Percentiles rank a stretch among this genome's conserved stretches.
These are phyloP conservation scores for Mesocentrotus franciscanus DNA, from an alignment of 53 echinoderm and acorn worm genomes.

Conservation along the genomic window DNA sequence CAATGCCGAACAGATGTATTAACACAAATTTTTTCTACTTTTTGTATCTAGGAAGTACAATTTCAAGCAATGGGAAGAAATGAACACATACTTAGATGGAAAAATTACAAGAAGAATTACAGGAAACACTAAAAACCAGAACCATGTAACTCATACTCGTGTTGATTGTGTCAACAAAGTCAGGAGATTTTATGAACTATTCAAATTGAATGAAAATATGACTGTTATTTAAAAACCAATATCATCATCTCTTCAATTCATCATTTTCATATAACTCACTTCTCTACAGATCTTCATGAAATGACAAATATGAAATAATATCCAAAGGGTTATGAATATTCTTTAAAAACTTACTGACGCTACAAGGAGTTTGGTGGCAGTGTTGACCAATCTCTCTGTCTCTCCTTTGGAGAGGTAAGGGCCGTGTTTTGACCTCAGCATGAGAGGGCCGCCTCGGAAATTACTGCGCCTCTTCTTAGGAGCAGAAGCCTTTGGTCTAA, in stretches of 20 bases:
- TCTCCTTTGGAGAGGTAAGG: constrained; percentile 93
- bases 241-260: background rate
- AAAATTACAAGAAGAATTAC: too few species aligned
- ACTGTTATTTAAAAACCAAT: background rate
- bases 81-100: background rate
- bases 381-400: constrained; percentile 88
- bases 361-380: constrained; percentile 93
- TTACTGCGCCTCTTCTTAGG: constrained; percentile 86
- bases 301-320: background rate
- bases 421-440: constrained; percentile 90
- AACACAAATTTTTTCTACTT: too few species aligned
- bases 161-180: too few species aligned
- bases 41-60: too few species aligned
- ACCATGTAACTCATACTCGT: too few species aligned
- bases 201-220: too few species aligned
- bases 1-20: background rate
- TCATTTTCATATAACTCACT: background rate
- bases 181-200: too few species aligned
- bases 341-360: constrained; percentile 80
- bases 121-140: too few species aligned
- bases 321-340: background rate
- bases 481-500: constrained; percentile 68
- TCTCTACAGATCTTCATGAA: background rate
- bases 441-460: constrained; percentile 86
- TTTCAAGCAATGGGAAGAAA: background rate